Evolutionary conservation across 2,797 vertebrate species (phyloP).

Genomic region (Gambusia yucatana): DNA sequence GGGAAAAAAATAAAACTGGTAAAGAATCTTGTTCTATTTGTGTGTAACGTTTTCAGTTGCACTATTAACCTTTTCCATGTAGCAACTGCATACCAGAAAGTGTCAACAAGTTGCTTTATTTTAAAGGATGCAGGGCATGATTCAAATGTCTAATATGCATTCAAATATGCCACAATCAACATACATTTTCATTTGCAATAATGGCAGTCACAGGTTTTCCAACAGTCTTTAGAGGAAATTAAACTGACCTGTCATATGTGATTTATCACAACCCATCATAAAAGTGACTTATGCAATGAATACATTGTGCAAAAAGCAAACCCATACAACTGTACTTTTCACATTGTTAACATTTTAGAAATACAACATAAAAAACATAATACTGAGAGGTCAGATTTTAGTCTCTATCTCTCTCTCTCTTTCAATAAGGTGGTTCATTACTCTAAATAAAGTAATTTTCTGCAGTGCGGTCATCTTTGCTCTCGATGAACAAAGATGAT

Average conservation of each 20-base stretch:
- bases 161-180: slow-evolving; percentile 38
- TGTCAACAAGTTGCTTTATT: slow-evolving; percentile 20
- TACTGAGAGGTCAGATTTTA: neutral
- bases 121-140: slow-evolving; percentile 16
- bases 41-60: neutral
- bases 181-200: slow-evolving; percentile 39
- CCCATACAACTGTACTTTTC: slow-evolving; percentile 22
- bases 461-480: slow-evolving; percentile 1
- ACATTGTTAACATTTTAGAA: slow-evolving; percentile 21
- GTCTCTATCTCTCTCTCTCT: neutral
- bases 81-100: slow-evolving; percentile 4
- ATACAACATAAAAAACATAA: slow-evolving; percentile 13
- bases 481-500: neutral
- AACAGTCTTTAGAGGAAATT: slow-evolving; percentile 14
- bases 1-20: neutral
- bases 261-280: slow-evolving; percentile 14
- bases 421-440: neutral
- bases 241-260: slow-evolving; percentile 42
- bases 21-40: neutral
- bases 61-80: slow-evolving; percentile 8
- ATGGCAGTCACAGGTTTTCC: slow-evolving; percentile 37
- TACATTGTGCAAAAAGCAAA: slow-evolving; percentile 26
- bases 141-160: slow-evolving; percentile 33
- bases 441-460: slow-evolving; percentile 7
- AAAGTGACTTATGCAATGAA: slow-evolving; percentile 44